Conservation (phyloP, 2,888 invertebrate species). For the Heliconius ismenius region DNA sequence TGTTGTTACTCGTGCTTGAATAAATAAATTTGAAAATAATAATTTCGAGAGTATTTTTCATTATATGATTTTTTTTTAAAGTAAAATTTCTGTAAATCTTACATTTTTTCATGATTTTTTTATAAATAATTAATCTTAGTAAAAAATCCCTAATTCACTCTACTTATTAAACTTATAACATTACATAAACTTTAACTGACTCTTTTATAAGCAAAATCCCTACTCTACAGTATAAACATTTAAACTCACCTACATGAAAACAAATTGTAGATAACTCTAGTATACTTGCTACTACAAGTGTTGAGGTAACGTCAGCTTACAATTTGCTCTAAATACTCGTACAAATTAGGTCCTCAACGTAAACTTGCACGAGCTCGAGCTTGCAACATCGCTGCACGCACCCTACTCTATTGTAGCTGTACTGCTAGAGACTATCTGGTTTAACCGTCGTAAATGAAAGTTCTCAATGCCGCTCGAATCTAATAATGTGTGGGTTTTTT, state of each 20-base stretch:
- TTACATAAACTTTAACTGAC: not conserved
- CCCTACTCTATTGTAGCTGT: conserved; percentile 42
- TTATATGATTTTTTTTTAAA: not conserved
- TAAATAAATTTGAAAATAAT: not conserved
- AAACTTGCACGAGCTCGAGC: conserved; percentile 48
- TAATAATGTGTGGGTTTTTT: not conserved
- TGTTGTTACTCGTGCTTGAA: not conserved
- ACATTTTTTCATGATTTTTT: no score
- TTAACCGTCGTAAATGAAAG: conserved; percentile 25
- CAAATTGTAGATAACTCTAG: not conserved
- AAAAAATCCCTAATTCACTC: no score
- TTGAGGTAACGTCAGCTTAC: not conserved
- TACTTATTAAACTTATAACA: not conserved
- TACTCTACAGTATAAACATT: not conserved
- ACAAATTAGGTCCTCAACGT: conserved; percentile 27
- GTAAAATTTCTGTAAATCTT: not conserved
- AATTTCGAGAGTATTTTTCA: not conserved
- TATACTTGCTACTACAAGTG: not conserved
- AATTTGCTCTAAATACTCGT: conserved; percentile 20
- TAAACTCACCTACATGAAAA: not conserved
- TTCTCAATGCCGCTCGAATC: conserved; percentile 6
- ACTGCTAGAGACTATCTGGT: conserved; percentile 20
- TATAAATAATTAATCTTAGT: no score
- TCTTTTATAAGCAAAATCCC: not conserved
- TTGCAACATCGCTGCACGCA: conserved; percentile 53